Evolutionary conservation across 2,888 invertebrate species (phyloP).

Genomic region (Spialia ferax): DNA sequence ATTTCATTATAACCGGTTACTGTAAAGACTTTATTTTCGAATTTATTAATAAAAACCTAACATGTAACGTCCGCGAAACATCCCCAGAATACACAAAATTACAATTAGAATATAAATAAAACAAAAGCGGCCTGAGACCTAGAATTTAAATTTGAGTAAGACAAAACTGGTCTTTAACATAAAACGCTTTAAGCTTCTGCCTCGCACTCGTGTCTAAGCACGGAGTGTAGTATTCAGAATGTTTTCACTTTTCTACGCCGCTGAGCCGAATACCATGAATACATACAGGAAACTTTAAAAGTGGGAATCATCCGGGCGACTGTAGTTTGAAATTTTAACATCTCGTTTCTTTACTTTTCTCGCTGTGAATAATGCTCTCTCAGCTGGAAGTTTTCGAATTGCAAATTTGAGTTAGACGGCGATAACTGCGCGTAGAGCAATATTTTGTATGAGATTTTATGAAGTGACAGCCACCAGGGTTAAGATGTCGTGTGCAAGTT

Average conservation of each 20-base stretch:
- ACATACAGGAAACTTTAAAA: slow-evolving; percentile 74
- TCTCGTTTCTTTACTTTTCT: slow-evolving; percentile 46
- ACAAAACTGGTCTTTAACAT: too few species aligned
- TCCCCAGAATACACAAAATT: too few species aligned
- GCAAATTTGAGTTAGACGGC: slow-evolving; percentile 38
- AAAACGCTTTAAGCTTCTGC: slow-evolving; percentile 46
- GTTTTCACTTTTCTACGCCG: slow-evolving; percentile 83
- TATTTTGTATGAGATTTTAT: slow-evolving; percentile 37
- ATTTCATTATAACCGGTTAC: too few species aligned
- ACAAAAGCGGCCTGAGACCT: too few species aligned
- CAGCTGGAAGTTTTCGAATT: slow-evolving; percentile 39
- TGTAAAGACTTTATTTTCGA: too few species aligned
- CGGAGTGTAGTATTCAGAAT: slow-evolving; percentile 65
- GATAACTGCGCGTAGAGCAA: slow-evolving; percentile 34
- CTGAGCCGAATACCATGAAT: slow-evolving; percentile 74
- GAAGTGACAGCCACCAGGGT: slow-evolving; percentile 18
- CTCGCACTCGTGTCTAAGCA: slow-evolving; percentile 53
- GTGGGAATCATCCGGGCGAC: slow-evolving; percentile 68
- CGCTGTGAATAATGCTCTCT: slow-evolving; percentile 45
- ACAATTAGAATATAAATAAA: too few species aligned
- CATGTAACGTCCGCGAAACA: too few species aligned
- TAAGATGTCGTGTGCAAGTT: slow-evolving; percentile 5
- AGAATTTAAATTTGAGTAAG: too few species aligned
- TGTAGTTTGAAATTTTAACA: slow-evolving; percentile 55
- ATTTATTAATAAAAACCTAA: too few species aligned